Base-by-base conservation (phyloP, 2,113 vertebrate species). In the Acrocephalus arundinaceus region DNA sequence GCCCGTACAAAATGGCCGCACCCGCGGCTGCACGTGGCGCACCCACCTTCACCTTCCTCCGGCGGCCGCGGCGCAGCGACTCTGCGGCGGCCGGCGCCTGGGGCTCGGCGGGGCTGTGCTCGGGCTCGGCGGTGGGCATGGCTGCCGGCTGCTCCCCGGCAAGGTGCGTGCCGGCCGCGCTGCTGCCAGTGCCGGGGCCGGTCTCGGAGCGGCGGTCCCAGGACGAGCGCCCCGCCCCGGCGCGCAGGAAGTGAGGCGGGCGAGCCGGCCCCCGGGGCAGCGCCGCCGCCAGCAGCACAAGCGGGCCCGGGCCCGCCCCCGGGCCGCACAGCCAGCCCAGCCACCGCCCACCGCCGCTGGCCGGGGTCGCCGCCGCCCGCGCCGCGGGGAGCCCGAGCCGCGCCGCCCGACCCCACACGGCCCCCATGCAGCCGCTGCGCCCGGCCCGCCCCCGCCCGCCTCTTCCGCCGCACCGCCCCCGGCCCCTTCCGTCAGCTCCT, bases 101-200 rank as follows among this genome's bases (percentile, higher is more conserved):
- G 11, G 91, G 90, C 67, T 96, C 96, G 6, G 49, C 95, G 31
- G 59, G 52, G 14, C 87, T 45, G 54, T 23, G 70, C 19, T 87
- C 51, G 66, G 73, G 88, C 4, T 37, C 67, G 13, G 72, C 59
- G n/a, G 94, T 35, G 81, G 96, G 94, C 95, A 96, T 96, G 43
- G 67, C 72, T 23, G 45, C 9, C 2, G 59, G 9, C 30, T 39
- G 76, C 33, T 68, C 37, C 14, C 39, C 75, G 23, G 7, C 4
- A 3, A 55, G 22, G 3, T 25, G 52, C 1, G 35, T 41, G 15
- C 13, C 13, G 2, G 39, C 41, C 27, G 39, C 61, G 33, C 33
- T 9, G 31, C 39, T 66, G 5, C 51, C 21, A 6, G 11, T 13
- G 6, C 49, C 49, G 35, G 20, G 12, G 11, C 49, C 49, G 49